These are phyloP conservation scores for Hemithea aestivaria DNA, from an alignment of 2,888 invertebrate species.

Conservation along the genomic window DNA sequence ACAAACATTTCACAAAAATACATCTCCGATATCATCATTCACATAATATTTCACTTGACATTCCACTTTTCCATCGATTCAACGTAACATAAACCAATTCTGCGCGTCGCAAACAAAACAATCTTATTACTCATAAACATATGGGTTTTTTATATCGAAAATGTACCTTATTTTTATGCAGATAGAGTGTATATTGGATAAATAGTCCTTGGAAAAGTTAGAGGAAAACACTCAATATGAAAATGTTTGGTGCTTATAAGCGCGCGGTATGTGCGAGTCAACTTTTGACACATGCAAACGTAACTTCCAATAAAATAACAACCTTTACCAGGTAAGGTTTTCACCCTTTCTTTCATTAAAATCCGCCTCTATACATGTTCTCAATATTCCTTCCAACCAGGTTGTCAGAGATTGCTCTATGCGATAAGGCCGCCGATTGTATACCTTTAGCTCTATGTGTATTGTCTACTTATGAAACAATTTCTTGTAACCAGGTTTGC, in stretches of 20 bases:
- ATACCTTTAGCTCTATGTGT: no score
- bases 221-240: constrained; percentile 15
- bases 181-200: constrained; percentile 3
- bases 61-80: background rate
- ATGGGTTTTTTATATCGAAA: background rate
- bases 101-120: constrained; percentile 5
- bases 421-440: no score
- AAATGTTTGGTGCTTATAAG: constrained; percentile 38
- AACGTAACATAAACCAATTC: background rate
- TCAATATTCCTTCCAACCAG: no score
- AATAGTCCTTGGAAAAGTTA: constrained; percentile 1
- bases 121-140: background rate
- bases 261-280: constrained; percentile 44
- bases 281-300: constrained; percentile 61
- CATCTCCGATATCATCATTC: no score
- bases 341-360: no score
- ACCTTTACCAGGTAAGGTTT: no score
- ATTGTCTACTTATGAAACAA: no score
- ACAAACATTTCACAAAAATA: no score
- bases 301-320: constrained; percentile 48
- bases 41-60: background rate
- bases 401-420: no score
- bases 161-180: background rate
- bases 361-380: no score
- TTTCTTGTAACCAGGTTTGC: no score